phyloP scores from a whole-genome alignment of 1,140 invertebrate species.

The Cotesia typhae region DNA sequence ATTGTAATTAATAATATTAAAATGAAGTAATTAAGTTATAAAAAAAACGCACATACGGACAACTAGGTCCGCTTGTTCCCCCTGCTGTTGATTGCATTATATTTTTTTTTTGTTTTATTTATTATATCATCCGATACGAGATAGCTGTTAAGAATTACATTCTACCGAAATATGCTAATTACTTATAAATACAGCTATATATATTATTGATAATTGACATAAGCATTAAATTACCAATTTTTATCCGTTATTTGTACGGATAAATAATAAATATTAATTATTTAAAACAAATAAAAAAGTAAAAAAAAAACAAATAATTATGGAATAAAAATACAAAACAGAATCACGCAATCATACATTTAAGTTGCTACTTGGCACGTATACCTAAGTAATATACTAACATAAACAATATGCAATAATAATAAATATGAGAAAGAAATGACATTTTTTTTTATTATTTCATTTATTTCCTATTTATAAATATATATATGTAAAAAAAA shows the following conservation, averaged over 20 bases:
- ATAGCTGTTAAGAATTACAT: constrained; percentile 65
- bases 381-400: constrained; percentile 67
- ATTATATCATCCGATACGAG: constrained; percentile 18
- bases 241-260: constrained; percentile 29
- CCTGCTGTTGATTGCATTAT: constrained; percentile 6
- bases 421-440: constrained; percentile 61
- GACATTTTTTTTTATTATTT: constrained; percentile 27
- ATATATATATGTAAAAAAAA: neutral
- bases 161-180: constrained; percentile 65
- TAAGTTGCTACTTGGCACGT: constrained; percentile 68
- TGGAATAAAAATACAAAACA: constrained; percentile 41
- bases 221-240: constrained; percentile 56
- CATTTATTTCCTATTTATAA: constrained; percentile 12
- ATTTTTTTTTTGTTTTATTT: constrained; percentile 26
- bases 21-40: neutral
- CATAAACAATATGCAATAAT: constrained; percentile 68
- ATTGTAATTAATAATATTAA: neutral
- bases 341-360: constrained; percentile 68
- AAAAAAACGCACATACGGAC: neutral
- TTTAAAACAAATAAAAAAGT: neutral
- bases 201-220: constrained; percentile 61
- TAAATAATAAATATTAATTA: constrained; percentile 6
- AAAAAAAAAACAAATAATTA: constrained; percentile 29
- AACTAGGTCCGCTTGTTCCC: too few species aligned
- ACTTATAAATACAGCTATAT: constrained; percentile 66